Conservation (phyloP, 2,888 invertebrate species). For the Cataglyphis altisquamis region DNA sequence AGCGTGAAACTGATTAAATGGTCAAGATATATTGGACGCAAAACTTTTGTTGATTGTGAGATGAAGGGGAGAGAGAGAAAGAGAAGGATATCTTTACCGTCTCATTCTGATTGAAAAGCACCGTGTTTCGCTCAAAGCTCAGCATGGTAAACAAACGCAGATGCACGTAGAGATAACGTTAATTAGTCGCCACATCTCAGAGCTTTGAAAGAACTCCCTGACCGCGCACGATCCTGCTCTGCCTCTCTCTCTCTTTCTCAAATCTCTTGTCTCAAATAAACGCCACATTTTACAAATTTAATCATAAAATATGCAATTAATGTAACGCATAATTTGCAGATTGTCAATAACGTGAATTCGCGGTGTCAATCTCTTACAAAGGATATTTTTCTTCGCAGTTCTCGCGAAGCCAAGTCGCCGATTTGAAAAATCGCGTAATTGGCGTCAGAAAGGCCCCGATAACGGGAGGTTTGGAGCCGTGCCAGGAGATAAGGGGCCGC, state of each 20-base stretch:
- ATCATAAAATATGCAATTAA: background rate
- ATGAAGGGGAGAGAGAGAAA: slow-evolving; percentile 3
- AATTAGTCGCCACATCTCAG: slow-evolving; percentile 37
- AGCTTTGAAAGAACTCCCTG: slow-evolving; percentile 25
- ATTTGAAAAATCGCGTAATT: slow-evolving; percentile 76
- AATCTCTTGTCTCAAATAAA: background rate
- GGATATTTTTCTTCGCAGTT: background rate
- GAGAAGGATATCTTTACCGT: background rate
- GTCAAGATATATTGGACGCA: slow-evolving; percentile 47
- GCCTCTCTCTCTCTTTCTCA: background rate
- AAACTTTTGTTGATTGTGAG: slow-evolving; percentile 15
- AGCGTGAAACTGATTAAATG: slow-evolving; percentile 53
- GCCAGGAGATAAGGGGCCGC: slow-evolving; percentile 73
- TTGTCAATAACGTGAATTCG: slow-evolving; percentile 3
- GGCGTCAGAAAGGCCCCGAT: slow-evolving; percentile 75
- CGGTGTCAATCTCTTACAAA: background rate
- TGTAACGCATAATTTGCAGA: background rate
- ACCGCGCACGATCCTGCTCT: background rate
- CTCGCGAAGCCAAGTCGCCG: slow-evolving; percentile 45
- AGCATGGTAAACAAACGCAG: slow-evolving; percentile 29
- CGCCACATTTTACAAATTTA: background rate
- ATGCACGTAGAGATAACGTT: slow-evolving; percentile 36
- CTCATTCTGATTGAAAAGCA: slow-evolving; percentile 34
- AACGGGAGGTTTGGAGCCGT: slow-evolving; percentile 67
- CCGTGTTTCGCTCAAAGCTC: slow-evolving; percentile 30